phyloP scores from a whole-genome alignment of 2,888 invertebrate species.

The Sialis lutaria region DNA sequence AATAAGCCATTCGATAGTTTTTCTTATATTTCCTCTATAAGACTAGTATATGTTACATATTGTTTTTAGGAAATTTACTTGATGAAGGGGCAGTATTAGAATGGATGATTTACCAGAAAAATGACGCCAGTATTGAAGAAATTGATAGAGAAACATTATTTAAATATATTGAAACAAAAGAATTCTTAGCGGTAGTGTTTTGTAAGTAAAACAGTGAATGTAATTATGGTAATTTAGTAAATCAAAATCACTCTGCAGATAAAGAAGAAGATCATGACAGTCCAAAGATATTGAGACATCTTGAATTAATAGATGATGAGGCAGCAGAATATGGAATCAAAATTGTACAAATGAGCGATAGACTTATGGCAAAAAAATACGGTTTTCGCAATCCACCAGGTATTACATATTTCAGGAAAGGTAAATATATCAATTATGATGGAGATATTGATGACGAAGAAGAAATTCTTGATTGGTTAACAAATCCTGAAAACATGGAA shows the following conservation, averaged over 20 bases:
- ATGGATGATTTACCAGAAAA: conserved; percentile 84
- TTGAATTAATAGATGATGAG: conserved; percentile 83
- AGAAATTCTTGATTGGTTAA: conserved; percentile 77
- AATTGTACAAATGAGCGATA: conserved; percentile 73
- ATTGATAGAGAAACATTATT: conserved; percentile 67
- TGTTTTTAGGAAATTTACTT: conserved; percentile 41
- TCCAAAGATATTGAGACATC: conserved; percentile 63
- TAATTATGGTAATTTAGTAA: background rate
- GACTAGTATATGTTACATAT: background rate
- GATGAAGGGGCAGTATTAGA: conserved; percentile 71
- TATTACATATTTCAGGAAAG: conserved; percentile 78
- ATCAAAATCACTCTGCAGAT: conserved; percentile 28
- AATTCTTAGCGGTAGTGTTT: conserved; percentile 81
- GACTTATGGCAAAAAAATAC: conserved; percentile 85
- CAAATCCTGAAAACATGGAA: conserved; percentile 88
- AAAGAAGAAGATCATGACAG: conserved; percentile 69
- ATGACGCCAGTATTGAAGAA: conserved; percentile 81
- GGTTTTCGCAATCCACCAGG: conserved; percentile 81
- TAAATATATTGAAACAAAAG: conserved; percentile 75
- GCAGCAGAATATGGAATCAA: conserved; percentile 83
- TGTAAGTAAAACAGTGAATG: conserved; percentile 46
- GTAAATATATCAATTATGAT: conserved; percentile 77
- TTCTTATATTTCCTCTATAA: no score
- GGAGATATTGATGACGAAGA: conserved; percentile 87
- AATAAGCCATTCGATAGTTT: no score